Base-by-base conservation (phyloP, 2,797 vertebrate species). In the Nyctalus aviator region DNA sequence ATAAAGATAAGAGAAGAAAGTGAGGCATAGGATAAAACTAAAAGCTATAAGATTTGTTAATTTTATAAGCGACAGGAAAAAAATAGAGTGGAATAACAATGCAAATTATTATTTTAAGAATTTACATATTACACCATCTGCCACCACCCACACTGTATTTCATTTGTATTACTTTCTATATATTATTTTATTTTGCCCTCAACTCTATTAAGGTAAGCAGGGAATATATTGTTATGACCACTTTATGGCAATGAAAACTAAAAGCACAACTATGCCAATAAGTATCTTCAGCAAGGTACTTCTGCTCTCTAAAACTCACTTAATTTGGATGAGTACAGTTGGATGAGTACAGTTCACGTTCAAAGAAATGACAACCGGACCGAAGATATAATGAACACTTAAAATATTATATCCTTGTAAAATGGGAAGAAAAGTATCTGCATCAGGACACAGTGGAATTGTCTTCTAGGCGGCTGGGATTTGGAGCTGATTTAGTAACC, bases 31-130 rank as follows among this genome's bases (percentile, higher is more conserved):
- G 14, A 55, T 55, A 79, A 69, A 95, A 91, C 46, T 71, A 93
- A 93, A 69, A 91, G 20, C 62, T 68, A 9, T 71, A 62, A 68
- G 8, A 77, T 68, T 77, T 93, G 30, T 35, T 68, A 73, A 21
- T 69, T 95, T 81, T 32, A n/a, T 37, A 84, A 90, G 14, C 94
- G 72, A 87, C 15, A 55, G 76, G 81, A 91, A 93, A 85, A 5
- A 79, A 90, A 30, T 55, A 90, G 64, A 78, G 17, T 32, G 3
- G 25, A 95, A 50, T 77, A 64, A 91, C 4, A 88, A 64, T 53
- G 32, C 1, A 94, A 84, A 25, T 14, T 92, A 30, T 10, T 68
- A 78, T 50, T 93, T 93, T 30, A 90, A 82, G 13, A 86, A 73
- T 84, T 46, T 91, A 91, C 41, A 9, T 69, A 77, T 50, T 66